Evolutionary conservation across 2,797 vertebrate species (phyloP), one percentile per base, ranked within the genome.

Genomic region (Poecilia picta): DNA sequence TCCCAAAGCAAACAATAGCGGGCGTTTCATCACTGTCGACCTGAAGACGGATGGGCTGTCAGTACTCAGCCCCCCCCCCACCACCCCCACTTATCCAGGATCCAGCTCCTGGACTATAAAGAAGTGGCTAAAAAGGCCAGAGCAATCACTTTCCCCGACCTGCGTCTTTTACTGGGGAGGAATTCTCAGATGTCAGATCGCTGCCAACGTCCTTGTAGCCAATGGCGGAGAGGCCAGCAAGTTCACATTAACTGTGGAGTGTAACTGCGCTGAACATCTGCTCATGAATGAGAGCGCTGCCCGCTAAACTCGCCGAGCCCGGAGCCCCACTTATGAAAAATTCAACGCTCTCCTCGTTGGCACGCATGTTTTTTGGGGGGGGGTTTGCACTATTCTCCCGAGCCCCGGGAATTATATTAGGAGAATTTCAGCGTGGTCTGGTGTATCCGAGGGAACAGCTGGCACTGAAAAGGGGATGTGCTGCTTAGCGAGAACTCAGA

Each of bases 351-450:
- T 97, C 96, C 96, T 97, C 96, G 94, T 97, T 98, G 97, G 97
- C 97, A 98, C 96, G 96, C 97, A 97, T 97, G 96, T 98, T 98
- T 57, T 57, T 28, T 39, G 39, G 5, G 39, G 39, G 36, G 39
- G 39, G 39, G 39, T 28, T 57, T 28, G 96, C 95, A 96, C 97
- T 97, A 98, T 96, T 98, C 98, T 99, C 98, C 95, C 94, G 98
- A 98, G 98, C 95, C 97, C 96, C 95, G 96, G 95, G 98, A 99
- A 98, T 98, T 98, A 98, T 98, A 98, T 98, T 98, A 98, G 97
- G 97, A 97, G 97, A 97, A 97, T 97, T 98, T 98, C 96, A 97
- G 96, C 95, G 86, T 94, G 94, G 97, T 95, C 95, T 95, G 96
- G 96, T 96, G 95, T 98, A 98, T 97, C 97, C 97, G 96, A 96